Base-by-base conservation (phyloP, 2,888 invertebrate genomes). In the Rotaria sp. region DNA sequence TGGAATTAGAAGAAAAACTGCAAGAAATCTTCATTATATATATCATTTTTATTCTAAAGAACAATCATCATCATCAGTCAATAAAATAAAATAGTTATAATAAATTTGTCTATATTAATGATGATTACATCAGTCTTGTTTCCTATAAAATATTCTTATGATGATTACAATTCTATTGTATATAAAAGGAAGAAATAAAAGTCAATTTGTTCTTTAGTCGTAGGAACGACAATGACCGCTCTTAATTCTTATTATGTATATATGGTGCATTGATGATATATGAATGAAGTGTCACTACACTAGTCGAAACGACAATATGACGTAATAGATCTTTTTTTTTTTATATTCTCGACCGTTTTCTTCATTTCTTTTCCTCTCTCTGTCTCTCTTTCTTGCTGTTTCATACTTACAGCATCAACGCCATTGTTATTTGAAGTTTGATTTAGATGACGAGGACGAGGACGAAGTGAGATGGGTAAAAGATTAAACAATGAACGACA, bases 401-500 rank as follows among this genome's bases (percentile, higher is more conserved):
- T 80, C 21, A 26, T 80, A 80, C 80, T 80, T 80, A 80, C 80
- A 80, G 45, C 41, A 80, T 45, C 80, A 45, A 45, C n/a, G 38
- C 45, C 45, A 45, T 80, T 80, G 24, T 26, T 80, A 45, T n/a
- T 80, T 80, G 80, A 80, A 80, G 24, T 45, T 80, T 67, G 67
- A 30, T 67, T 35, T 21, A 24, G 52, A 24, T 67, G 55, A 55
- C 24, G 30, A 67, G 35, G 57, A 26, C 74, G 74, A 74, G 35
- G 26, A 13, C 80, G 80, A n/a, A 80, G 45, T 45, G 80, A 80
- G 0, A 35, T 67, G 45, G 80, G 80, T 45, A 80, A 45, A 80
- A 80, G 80, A 80, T 80, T 45, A 45, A 80, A 80, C 45, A 80
- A 80, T 5, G 80, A 80, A 45, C 80, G 80, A 21, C 80, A 80